Base-by-base conservation (phyloP, 2,113 vertebrate genomes). In the Brienomyrus longianalis region DNA sequence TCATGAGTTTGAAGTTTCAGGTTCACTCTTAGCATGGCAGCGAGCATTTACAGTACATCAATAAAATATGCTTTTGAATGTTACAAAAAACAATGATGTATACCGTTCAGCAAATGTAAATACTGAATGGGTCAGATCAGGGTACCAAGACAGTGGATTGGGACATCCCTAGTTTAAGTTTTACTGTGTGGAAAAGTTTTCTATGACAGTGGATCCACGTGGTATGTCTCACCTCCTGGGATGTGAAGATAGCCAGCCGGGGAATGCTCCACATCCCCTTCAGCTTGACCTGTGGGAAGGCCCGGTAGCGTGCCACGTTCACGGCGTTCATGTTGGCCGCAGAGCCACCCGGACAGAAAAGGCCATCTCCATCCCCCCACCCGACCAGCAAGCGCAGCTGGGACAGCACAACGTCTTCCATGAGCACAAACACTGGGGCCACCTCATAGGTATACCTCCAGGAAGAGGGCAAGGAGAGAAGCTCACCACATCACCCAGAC, bases 361-460 rank as follows among this genome's bases (percentile, higher is more conserved):
- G 94, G 9, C 97, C 97, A 0, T 97, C 97, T 0, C 97, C 97
- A 1, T 92, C 92, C 87, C 91, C 93, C 96, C 97, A 97, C 85
- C 98, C 97, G 89, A 98, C 95, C n/a, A 97, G 91, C 89, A 94
- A 92, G 80, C 97, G 95, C 83, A 98, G 94, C 43, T 95, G 96
- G 91, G 91, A 95, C 86, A 99, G 94, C 27, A 98, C 96, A 91
- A 96, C 96, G 3, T 95, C 94, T 92, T 98, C 98, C 97, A 98
- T 97, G 90, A 99, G 94, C 23, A 98, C 95, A 92, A 98, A 97
- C 43, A 97, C 97, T 0, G 98, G 98, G 0, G 97, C 97, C 0
- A 96, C 95, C 93, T 98, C 98, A 1, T 98, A 98, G 0, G 97
- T 98, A 92, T 96, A 97, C 89, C 98, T 98, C 92, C 47, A 0